Evolutionary conservation across 2,113 vertebrate species (phyloP).

Genomic region (Ophthalmolycus amberensis): DNA sequence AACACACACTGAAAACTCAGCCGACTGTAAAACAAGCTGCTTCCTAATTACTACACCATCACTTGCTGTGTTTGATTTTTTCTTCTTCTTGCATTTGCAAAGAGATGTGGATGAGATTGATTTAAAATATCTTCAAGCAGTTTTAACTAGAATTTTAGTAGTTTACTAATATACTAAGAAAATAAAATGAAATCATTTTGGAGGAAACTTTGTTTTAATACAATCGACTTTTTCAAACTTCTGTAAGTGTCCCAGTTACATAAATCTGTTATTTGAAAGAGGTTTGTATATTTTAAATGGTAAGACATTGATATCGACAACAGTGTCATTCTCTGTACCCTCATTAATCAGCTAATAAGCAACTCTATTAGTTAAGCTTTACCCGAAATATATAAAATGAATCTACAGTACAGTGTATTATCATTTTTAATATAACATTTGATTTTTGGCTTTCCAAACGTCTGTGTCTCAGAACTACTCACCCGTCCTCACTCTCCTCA

Average conservation of each 20-base stretch:
- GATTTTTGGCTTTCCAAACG: background rate
- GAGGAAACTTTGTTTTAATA: background rate
- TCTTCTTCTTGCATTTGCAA: background rate
- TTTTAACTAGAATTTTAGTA: background rate
- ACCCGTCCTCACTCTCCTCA: conserved; percentile 9
- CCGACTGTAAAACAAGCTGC: conserved; percentile 32
- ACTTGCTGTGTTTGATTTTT: background rate
- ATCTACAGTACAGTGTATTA: background rate
- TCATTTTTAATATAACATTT: background rate
- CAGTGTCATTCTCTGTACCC: conserved; percentile 35
- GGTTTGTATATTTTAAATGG: background rate
- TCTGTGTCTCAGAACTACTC: conserved; percentile 1
- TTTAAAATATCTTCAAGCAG: background rate
- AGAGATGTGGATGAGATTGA: background rate
- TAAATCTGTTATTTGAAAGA: background rate
- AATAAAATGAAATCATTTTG: background rate
- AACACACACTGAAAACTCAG: conserved; percentile 24
- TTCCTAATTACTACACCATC: conserved; percentile 38
- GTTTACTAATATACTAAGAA: background rate
- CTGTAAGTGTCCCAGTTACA: background rate
- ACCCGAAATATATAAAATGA: background rate
- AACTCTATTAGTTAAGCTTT: conserved; percentile 32
- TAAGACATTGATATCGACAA: background rate
- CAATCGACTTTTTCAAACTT: background rate
- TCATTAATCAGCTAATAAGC: conserved; percentile 40